Percentiles rank a stretch among this genome's conserved stretches.
Evolutionary conservation across 1,140 invertebrate genomes (phyloP).

Genomic region (Venturia canescens): DNA sequence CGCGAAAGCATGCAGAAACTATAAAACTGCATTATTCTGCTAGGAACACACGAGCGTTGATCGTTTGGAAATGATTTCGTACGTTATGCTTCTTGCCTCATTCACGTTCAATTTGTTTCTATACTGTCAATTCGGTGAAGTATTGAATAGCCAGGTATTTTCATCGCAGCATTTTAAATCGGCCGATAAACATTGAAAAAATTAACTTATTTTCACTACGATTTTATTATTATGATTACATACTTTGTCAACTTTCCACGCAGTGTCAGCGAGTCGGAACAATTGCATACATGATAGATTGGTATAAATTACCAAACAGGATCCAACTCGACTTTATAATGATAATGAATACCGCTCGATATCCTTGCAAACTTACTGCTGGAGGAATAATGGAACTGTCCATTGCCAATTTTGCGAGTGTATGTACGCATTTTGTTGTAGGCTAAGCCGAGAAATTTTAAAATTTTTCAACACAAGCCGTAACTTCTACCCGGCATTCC

Average conservation of each 20-base stretch:
- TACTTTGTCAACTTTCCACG: background rate
- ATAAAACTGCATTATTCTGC: background rate
- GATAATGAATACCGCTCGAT: conserved; percentile 53
- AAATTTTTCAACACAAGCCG: no score
- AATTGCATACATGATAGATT: conserved; percentile 49
- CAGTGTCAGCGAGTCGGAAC: conserved; percentile 45
- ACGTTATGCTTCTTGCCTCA: background rate
- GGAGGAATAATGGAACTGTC: conserved; percentile 57
- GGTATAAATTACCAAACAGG: conserved; percentile 56
- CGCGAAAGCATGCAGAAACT: background rate
- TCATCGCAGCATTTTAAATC: background rate
- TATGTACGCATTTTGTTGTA: conserved; percentile 41
- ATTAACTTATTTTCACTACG: no score
- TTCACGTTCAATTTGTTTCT: conserved; percentile 12
- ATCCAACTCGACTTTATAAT: conserved; percentile 52
- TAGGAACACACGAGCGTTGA: background rate
- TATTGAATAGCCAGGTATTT: conserved; percentile 13
- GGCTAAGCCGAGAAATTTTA: no score
- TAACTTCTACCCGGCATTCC: no score
- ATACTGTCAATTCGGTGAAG: conserved; percentile 21
- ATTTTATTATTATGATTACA: background rate
- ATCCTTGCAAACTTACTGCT: conserved; percentile 54
- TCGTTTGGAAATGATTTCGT: background rate
- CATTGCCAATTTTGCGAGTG: conserved; percentile 55
- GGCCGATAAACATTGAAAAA: background rate